Conservation (phyloP, 2,888 invertebrate species). For the Drosophila falleni region DNA sequence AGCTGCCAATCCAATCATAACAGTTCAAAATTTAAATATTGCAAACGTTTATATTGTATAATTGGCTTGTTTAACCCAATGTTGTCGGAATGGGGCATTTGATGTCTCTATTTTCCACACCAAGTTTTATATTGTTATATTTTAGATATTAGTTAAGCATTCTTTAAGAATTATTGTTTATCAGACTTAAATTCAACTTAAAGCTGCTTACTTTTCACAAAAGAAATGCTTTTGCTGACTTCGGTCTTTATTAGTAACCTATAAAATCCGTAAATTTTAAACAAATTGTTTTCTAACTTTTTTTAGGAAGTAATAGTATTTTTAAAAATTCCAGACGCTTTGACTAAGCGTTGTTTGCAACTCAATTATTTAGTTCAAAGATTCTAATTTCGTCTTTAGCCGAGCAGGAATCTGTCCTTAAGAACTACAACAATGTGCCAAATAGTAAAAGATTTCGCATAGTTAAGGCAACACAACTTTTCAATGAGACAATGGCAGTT, state of each 20-base stretch:
- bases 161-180: neutral
- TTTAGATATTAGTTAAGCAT: neutral
- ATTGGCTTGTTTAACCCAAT: neutral
- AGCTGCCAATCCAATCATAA: conserved; percentile 2
- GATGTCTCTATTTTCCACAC: neutral
- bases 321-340: neutral
- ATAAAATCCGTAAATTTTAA: neutral
- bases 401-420: no score
- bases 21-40: neutral
- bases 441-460: neutral
- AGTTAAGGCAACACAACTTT: neutral
- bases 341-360: no score
- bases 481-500: conserved; percentile 8
- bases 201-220: no score
- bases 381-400: no score
- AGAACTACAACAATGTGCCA: conserved; percentile 4
- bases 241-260: neutral
- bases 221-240: no score
- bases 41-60: neutral
- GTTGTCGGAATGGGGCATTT: neutral
- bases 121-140: no score
- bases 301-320: neutral
- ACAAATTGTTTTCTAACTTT: neutral
- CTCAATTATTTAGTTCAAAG: neutral
- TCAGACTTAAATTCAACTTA: neutral